phyloP scores from a whole-genome alignment of 2,888 invertebrate species.

The Heterodera filipjevi region DNA sequence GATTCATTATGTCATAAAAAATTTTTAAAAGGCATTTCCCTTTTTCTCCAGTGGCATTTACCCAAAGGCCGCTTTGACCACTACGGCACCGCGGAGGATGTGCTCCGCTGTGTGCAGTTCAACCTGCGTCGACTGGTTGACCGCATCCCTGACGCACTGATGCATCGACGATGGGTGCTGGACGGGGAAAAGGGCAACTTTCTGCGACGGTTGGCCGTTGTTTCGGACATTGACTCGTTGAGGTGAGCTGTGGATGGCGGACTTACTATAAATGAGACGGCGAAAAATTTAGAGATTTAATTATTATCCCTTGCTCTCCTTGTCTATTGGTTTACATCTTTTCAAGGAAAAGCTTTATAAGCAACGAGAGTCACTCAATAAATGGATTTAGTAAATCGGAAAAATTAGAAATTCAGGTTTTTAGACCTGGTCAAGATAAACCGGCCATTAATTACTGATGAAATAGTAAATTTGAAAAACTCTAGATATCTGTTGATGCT shows the following conservation, averaged over 20 bases:
- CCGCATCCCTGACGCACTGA: constrained; percentile 47
- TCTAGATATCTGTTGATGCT: constrained; percentile 45
- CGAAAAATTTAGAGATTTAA: too few species aligned
- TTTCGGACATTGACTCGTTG: constrained; percentile 18
- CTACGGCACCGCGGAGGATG: constrained; percentile 45
- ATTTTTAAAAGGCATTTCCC: neutral
- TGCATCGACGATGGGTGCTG: constrained; percentile 54
- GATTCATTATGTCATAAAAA: too few species aligned
- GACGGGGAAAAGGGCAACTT: constrained; percentile 34
- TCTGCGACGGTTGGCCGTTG: constrained; percentile 5
- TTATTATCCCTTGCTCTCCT: too few species aligned
- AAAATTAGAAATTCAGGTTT: too few species aligned
- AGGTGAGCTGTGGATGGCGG: neutral
- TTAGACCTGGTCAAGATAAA: too few species aligned
- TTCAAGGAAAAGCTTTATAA: neutral
- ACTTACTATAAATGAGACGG: neutral
- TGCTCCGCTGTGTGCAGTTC: constrained; percentile 36
- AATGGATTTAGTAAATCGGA: too few species aligned
- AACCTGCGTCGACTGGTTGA: constrained; percentile 39
- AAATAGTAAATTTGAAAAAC: too few species aligned
- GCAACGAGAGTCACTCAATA: too few species aligned
- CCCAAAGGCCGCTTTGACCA: constrained; percentile 44
- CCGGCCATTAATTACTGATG: too few species aligned
- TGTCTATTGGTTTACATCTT: neutral
- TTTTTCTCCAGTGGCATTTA: constrained; percentile 40